phyloP scores from a whole-genome alignment of 1,140 invertebrate species.

The Phocides pigmalion region DNA sequence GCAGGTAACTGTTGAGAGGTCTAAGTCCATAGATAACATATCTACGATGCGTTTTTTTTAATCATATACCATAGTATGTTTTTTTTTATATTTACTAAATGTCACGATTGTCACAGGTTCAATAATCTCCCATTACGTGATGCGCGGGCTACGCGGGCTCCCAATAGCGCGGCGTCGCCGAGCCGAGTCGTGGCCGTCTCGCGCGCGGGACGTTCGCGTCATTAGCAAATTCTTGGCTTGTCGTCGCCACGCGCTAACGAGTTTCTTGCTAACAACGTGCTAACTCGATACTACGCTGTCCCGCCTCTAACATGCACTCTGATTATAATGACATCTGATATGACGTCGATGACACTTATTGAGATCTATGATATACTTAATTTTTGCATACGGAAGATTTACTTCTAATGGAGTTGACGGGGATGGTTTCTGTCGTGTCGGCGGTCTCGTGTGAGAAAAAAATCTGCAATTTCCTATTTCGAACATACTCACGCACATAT shows the following conservation, averaged over 20 bases:
- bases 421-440: no score
- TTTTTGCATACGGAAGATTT: no score
- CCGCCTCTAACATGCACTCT: slow-evolving; percentile 52
- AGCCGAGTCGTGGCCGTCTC: slow-evolving; percentile 21
- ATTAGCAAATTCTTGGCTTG: slow-evolving; percentile 80
- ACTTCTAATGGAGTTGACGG: no score
- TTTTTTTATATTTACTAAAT: no score
- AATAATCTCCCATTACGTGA: neutral
- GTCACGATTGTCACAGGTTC: neutral
- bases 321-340: slow-evolving; percentile 44
- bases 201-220: slow-evolving; percentile 57
- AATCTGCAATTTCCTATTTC: no score
- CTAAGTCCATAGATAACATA: no score
- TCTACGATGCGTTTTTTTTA: no score
- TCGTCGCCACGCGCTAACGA: slow-evolving; percentile 74
- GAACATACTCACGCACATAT: no score
- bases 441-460: no score
- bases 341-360: neutral
- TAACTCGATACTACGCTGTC: slow-evolving; percentile 64
- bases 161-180: no score
- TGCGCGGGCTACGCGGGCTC: neutral
- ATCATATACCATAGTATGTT: no score
- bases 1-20: no score
- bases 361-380: slow-evolving; percentile 1
- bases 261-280: slow-evolving; percentile 76